Conservation (phyloP, 2,797 vertebrate genomes). For the Argentina silus region DNA sequence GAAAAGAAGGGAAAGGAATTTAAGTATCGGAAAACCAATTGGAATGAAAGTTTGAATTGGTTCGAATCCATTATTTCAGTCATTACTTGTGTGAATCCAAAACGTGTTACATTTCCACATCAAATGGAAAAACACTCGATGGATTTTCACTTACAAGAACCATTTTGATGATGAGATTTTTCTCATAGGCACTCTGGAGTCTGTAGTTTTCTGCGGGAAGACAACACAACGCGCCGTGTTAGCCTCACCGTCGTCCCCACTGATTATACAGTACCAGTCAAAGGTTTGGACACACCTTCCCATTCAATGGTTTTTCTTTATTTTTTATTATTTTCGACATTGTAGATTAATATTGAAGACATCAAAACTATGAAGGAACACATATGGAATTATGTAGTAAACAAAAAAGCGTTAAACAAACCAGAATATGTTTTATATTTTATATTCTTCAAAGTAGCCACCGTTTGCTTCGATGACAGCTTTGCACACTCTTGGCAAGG, state of each 20-base stretch:
- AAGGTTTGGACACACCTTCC: too few relatives aligned
- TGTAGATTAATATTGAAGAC: too few relatives aligned
- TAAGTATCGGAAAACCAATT: neutral
- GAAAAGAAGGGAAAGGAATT: constrained; percentile 24
- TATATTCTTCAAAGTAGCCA: too few relatives aligned
- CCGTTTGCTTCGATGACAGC: too few relatives aligned
- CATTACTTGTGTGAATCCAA: neutral
- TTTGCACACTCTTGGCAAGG: too few relatives aligned
- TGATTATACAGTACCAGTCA: neutral
- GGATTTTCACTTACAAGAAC: constrained; percentile 88
- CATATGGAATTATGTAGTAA: too few relatives aligned
- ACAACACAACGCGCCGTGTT: constrained; percentile 32
- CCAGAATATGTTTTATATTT: too few relatives aligned
- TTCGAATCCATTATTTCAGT: neutral
- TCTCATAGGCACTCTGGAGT: constrained; percentile 98
- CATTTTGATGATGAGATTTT: constrained; percentile 98
- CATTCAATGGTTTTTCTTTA: too few relatives aligned
- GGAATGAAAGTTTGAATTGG: neutral
- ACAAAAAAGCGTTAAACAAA: too few relatives aligned
- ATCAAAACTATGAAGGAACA: too few relatives aligned
- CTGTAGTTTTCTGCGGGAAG: constrained; percentile 90
- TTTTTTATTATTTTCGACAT: too few relatives aligned
- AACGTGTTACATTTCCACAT: neutral
- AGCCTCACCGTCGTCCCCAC: constrained; percentile 4
- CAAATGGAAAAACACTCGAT: neutral